A percentile compares a stretch with the other conserved stretches of the same genome.
These are phyloP conservation scores for Philhelius pedissequus DNA, from an alignment of 2,888 invertebrate genomes.

Conservation along the genomic window DNA sequence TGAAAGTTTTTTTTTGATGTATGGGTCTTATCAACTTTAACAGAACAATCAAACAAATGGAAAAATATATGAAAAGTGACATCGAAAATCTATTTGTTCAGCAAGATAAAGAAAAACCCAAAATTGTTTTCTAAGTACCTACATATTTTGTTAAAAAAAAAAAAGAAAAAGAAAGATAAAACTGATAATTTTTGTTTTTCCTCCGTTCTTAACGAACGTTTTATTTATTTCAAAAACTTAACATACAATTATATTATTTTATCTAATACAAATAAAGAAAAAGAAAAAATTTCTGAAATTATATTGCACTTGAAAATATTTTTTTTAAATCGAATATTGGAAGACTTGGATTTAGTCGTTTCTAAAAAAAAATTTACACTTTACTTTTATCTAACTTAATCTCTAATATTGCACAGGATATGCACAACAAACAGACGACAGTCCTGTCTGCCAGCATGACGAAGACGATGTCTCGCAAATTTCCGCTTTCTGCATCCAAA, in stretches of 20 bases:
- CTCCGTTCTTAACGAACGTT: slow-evolving; percentile 53
- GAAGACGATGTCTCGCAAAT: slow-evolving; percentile 20
- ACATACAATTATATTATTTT: slow-evolving; percentile 16
- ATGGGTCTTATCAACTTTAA: not conserved
- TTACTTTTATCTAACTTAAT: slow-evolving; percentile 45
- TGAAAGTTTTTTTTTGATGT: not conserved
- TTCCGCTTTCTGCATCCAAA: slow-evolving; percentile 43
- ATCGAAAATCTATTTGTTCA: not conserved
- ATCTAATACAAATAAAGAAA: not conserved
- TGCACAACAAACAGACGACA: not conserved
- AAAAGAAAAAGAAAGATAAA: not conserved
- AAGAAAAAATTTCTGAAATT: slow-evolving; percentile 30
- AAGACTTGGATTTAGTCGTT: slow-evolving; percentile 64
- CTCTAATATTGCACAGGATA: slow-evolving; percentile 61
- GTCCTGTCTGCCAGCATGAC: slow-evolving; percentile 10
- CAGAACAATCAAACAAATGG: not conserved
- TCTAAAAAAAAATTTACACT: slow-evolving; percentile 54
- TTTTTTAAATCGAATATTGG: slow-evolving; percentile 47
- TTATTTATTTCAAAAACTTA: slow-evolving; percentile 35
- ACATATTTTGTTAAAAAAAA: not conserved
- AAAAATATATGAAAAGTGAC: not conserved
- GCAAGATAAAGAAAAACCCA: not conserved
- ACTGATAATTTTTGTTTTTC: not conserved
- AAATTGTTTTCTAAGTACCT: not conserved
- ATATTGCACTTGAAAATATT: slow-evolving; percentile 40